Evolutionary conservation across 2,888 invertebrate genomes (phyloP).

Genomic region (Siphonodentalium dalli): DNA sequence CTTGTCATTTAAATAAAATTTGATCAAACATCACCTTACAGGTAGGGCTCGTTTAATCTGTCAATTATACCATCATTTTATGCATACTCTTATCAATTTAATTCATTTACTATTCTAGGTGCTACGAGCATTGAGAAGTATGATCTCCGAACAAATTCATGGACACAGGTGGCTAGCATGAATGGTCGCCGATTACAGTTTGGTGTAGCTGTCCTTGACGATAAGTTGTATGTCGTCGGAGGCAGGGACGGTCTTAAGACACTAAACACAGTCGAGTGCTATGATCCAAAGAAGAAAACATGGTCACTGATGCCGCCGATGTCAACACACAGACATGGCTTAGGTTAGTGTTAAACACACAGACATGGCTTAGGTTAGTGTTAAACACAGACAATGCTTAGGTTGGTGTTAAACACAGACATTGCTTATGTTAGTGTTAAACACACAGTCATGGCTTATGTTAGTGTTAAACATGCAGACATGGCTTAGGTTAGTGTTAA

Average conservation of each 20-base stretch:
- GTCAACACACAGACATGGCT: slow-evolving; percentile 80
- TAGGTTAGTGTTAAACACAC: no score
- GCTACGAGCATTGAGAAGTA: slow-evolving; percentile 91
- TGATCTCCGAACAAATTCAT: slow-evolving; percentile 80
- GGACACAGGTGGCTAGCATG: slow-evolving; percentile 81
- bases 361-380: no score
- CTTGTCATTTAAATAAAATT: no score
- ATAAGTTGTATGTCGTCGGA: slow-evolving; percentile 84
- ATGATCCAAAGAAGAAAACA: slow-evolving; percentile 70
- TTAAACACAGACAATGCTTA: not conserved
- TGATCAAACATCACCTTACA: no score
- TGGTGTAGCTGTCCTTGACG: slow-evolving; percentile 79
- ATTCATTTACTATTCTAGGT: no score
- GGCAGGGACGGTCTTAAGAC: slow-evolving; percentile 94
- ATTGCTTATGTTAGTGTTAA: no score
- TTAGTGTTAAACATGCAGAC: slow-evolving; percentile 75
- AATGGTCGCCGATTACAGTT: slow-evolving; percentile 85
- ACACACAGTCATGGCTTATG: no score
- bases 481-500: slow-evolving; percentile 68
- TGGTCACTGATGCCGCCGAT: slow-evolving; percentile 85
- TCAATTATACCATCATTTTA: no score
- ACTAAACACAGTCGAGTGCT: slow-evolving; percentile 67
- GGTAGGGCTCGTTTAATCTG: no score
- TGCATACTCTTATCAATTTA: no score
- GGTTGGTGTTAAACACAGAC: no score